Percentiles rank a stretch among this genome's conserved stretches.
phyloP scores from a whole-genome alignment of 2,888 invertebrate species.

The Erannis defoliaria region DNA sequence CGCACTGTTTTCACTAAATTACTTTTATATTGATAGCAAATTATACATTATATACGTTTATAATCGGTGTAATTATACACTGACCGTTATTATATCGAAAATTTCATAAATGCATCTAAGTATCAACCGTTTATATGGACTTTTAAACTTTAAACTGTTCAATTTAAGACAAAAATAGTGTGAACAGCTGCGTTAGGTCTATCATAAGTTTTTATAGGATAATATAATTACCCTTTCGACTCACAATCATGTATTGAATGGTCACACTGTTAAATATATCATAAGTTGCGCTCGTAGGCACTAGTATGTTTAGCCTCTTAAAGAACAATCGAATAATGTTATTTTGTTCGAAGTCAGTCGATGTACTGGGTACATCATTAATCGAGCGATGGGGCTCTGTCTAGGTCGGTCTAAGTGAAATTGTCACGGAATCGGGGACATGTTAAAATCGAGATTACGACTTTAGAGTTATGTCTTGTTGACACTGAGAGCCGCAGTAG shows the following conservation, averaged over 20 bases:
- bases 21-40: slow-evolving; percentile 70
- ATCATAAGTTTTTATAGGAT: slow-evolving; percentile 71
- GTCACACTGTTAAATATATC: slow-evolving; percentile 81
- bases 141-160: slow-evolving; percentile 69
- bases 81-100: slow-evolving; percentile 62
- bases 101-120: slow-evolving; percentile 70
- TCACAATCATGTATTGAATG: slow-evolving; percentile 83
- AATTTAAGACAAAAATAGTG: slow-evolving; percentile 75
- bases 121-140: slow-evolving; percentile 73
- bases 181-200: slow-evolving; percentile 68
- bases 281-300: slow-evolving; percentile 85
- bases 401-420: slow-evolving; percentile 24
- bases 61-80: slow-evolving; percentile 51
- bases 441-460: slow-evolving; percentile 14
- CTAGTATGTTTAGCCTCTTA: slow-evolving; percentile 79
- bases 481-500: slow-evolving; percentile 10
- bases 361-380: slow-evolving; percentile 63
- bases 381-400: slow-evolving; percentile 38
- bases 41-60: slow-evolving; percentile 47
- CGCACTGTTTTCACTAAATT: slow-evolving; percentile 75
- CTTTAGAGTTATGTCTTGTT: slow-evolving; percentile 22
- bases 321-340: slow-evolving; percentile 53
- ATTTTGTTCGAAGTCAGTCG: slow-evolving; percentile 63
- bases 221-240: slow-evolving; percentile 76
- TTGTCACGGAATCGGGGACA: slow-evolving; percentile 25